Conservation (phyloP, 2,797 vertebrate species). For the Nyctalus aviator region DNA sequence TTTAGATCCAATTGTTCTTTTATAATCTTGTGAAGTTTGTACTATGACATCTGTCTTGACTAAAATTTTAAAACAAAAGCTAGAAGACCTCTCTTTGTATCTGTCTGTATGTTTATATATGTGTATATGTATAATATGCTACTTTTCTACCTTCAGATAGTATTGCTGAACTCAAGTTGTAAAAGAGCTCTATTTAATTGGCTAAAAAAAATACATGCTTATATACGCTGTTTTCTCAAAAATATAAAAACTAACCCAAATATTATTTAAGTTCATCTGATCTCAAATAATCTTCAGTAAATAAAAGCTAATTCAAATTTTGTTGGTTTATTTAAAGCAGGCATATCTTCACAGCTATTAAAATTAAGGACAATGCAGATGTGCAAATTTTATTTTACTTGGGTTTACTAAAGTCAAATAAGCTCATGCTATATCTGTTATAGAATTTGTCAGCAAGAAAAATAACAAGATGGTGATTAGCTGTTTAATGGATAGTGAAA, state of each 20-base stretch:
- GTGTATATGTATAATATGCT: not conserved
- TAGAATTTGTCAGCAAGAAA: not conserved
- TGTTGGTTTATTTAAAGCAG: not conserved
- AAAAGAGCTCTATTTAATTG: not conserved
- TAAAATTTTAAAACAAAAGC: constrained; percentile 24
- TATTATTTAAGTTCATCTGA: not conserved
- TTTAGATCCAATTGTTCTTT: not conserved
- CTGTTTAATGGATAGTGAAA: not conserved
- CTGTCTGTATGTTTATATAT: not conserved
- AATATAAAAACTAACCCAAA: not conserved
- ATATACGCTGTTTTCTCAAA: not conserved
- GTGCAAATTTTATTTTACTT: not conserved
- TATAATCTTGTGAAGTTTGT: not conserved
- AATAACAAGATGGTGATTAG: not conserved
- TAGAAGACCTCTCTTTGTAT: not conserved
- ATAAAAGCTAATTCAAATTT: not conserved
- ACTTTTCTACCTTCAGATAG: not conserved
- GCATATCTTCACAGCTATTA: not conserved
- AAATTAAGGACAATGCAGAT: not conserved
- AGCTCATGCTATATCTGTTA: not conserved
- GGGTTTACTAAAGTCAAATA: not conserved
- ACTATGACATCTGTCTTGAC: not conserved
- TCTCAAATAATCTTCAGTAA: not conserved
- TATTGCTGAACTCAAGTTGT: not conserved
- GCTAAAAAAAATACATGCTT: constrained; percentile 16